Percentiles rank a stretch among this genome's conserved stretches.
Conservation (phyloP, 2,113 vertebrate species). For the Calyptommatus sinebrachiatus region DNA sequence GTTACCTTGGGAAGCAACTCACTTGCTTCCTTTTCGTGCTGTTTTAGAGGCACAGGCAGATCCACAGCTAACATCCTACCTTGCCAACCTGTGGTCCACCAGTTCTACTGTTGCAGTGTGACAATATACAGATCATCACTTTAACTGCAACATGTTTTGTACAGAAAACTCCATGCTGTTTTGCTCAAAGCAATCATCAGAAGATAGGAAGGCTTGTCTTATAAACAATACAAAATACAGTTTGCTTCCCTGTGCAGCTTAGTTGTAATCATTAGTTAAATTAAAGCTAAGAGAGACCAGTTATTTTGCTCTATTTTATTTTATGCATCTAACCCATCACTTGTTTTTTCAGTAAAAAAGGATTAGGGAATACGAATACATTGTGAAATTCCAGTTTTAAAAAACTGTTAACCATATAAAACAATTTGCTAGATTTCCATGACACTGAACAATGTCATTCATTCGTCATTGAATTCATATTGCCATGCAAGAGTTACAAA, state of each 20-base stretch:
- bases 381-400: neutral
- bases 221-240: neutral
- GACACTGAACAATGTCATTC: too few species aligned
- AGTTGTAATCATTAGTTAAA: neutral
- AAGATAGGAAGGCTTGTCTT: neutral
- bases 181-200: neutral
- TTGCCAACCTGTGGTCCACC: neutral
- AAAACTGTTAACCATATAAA: neutral
- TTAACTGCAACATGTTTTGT: neutral
- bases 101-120: neutral
- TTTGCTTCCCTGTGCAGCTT: neutral
- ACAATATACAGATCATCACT: neutral
- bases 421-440: neutral
- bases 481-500: too few species aligned
- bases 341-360: neutral
- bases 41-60: too few species aligned
- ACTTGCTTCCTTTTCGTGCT: neutral
- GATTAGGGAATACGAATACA: neutral
- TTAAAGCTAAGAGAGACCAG: neutral
- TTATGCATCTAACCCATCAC: too few species aligned
- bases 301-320: too few species aligned
- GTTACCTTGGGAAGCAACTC: neutral
- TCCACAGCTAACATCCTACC: neutral
- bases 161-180: neutral
- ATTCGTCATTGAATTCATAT: too few species aligned